Base-by-base conservation (phyloP, 2,113 vertebrate genomes). In the Psilopsiagon aymara region DNA sequence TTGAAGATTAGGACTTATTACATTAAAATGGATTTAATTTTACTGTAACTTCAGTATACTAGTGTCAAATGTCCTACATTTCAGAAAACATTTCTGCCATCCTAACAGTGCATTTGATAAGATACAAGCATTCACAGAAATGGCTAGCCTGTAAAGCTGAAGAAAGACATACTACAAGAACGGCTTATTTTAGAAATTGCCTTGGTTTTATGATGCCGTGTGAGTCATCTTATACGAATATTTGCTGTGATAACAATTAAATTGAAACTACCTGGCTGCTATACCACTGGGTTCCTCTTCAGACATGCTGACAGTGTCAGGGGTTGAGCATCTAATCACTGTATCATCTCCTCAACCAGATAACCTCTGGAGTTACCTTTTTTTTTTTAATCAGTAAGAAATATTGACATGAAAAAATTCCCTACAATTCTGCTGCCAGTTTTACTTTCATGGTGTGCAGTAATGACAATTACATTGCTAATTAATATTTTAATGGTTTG, bases 21-120 rank as follows among this genome's bases (percentile, higher is more conserved):
- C 18, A 82, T 82, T 85, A 85, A 91, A 80, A 64, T 57, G 6
- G 59, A 75, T 84, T 97, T 91, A 94, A 95, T 91, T 86, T 95
- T 93, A 92, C 85, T 96, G 64, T 92, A 82, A 92, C 25, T 74
- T 82, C 62, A 89, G 35, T 76, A 44, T 20, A 91, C 49, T 47
- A 43, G n/a, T 64, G 69, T 95, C 69, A 94, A 96, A 97, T 17
- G 70, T 74, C 60, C 70, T 77, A 66, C 23, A 69, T 93, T 87
- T 95, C 62, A 92, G 92, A 46, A 97, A 96, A 92, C 21, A 66
- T 77, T 90, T 57, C 60, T 91, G 28, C 73, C 51, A 91, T 37
- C 31, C 17, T 93, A 92, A 89, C 23, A 17, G 51, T 86, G 62
- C 19, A 33, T 13, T 82, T 82, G n/a, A 27, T 59, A 75, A 92